These are phyloP conservation scores for Cisticola juncidis DNA, from an alignment of 2,113 vertebrate species.

Conservation along the genomic window DNA sequence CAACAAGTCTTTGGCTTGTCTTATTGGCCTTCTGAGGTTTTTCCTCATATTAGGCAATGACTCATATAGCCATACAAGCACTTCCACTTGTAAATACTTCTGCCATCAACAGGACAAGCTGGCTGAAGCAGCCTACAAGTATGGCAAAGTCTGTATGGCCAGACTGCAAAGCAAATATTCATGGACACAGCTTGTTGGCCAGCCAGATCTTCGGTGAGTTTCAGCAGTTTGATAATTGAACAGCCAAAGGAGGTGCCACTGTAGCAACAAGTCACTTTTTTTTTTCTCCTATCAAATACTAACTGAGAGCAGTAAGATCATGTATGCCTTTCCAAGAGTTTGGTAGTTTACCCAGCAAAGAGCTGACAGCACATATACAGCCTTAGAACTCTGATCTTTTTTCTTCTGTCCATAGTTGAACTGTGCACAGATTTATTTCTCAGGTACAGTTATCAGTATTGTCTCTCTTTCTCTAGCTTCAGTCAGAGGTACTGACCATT, in stretches of 20 bases:
- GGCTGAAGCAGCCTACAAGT: background rate
- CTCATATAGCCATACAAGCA: background rate
- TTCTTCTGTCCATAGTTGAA: background rate
- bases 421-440: background rate
- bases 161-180: background rate
- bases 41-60: background rate
- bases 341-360: background rate
- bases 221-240: background rate
- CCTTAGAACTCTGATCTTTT: background rate
- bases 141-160: background rate
- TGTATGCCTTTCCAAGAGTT: background rate
- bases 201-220: background rate
- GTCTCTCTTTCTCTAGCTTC: background rate
- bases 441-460: background rate
- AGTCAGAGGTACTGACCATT: background rate
- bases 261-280: background rate
- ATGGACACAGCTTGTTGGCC: background rate
- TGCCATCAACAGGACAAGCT: background rate
- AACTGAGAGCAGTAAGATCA: background rate
- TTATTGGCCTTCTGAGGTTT: background rate
- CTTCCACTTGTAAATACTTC: background rate
- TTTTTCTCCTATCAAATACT: background rate
- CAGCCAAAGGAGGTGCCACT: background rate
- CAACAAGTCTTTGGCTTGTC: background rate
- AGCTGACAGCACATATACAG: background rate